phyloP scores from a whole-genome alignment of 2,888 invertebrate species.

The Crocallis elinguaria region DNA sequence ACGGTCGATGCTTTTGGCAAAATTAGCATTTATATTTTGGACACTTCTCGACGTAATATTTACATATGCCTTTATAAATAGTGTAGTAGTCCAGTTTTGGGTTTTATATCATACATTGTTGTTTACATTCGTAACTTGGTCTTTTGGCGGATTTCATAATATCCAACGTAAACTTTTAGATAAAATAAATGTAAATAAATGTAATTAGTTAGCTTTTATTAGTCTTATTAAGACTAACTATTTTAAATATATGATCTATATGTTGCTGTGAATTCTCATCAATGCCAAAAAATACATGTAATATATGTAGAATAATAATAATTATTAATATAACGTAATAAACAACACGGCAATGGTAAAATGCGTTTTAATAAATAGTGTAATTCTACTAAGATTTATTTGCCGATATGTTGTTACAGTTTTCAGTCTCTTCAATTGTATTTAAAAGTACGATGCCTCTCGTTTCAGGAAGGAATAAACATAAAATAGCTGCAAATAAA shows the following conservation, averaged over 20 bases:
- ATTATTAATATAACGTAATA: not conserved
- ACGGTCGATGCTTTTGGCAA: constrained; percentile 58
- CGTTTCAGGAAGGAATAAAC: constrained; percentile 72
- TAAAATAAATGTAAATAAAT: constrained; percentile 35
- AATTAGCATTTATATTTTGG: constrained; percentile 87
- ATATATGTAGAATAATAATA: not conserved
- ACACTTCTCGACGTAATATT: constrained; percentile 81
- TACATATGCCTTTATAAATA: constrained; percentile 70
- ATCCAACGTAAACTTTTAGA: constrained; percentile 80
- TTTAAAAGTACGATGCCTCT: constrained; percentile 68
- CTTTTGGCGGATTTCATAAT: constrained; percentile 86
- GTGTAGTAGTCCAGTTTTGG: constrained; percentile 79
- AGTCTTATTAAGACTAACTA: constrained; percentile 5
- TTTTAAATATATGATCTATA: constrained; percentile 14
- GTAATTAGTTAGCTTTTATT: not conserved
- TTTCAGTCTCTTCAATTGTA: constrained; percentile 67
- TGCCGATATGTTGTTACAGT: no score
- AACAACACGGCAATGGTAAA: not conserved
- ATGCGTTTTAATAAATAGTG: not conserved
- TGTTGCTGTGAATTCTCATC: constrained; percentile 57
- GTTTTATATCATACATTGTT: constrained; percentile 82
- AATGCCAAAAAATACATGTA: constrained; percentile 46
- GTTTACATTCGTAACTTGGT: constrained; percentile 82
- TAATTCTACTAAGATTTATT: constrained; percentile 11
- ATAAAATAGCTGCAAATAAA: constrained; percentile 62